phyloP scores from a whole-genome alignment of 2,888 invertebrate genomes.

The Epinotia nisella region DNA sequence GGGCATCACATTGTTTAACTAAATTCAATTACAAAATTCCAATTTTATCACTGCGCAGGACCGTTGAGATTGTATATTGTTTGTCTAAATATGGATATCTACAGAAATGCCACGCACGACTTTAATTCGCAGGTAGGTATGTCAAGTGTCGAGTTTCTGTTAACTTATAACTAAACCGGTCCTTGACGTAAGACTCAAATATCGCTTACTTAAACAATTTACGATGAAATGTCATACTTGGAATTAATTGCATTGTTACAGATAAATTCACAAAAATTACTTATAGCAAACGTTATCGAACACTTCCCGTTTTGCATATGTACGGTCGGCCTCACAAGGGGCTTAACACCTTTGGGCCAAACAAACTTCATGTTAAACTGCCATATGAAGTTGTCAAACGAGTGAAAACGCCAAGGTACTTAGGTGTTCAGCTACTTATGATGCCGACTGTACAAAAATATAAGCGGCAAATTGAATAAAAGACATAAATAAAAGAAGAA shows the following conservation, averaged over 20 bases:
- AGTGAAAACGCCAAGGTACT: too few species aligned
- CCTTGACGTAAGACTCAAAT: slow-evolving; percentile 36
- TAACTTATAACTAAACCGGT: slow-evolving; percentile 28
- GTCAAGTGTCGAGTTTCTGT: slow-evolving; percentile 36
- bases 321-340: too few species aligned
- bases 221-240: slow-evolving; percentile 12
- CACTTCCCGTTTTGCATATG: neutral
- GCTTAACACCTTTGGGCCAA: too few species aligned
- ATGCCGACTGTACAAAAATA: too few species aligned
- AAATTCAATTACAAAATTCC: slow-evolving; percentile 25
- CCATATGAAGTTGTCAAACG: too few species aligned
- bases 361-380: too few species aligned
- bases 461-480: neutral
- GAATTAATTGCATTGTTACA: slow-evolving; percentile 6
- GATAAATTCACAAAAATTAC: neutral
- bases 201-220: slow-evolving; percentile 29
- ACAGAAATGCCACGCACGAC: neutral
- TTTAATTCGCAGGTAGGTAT: slow-evolving; percentile 11
- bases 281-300: neutral
- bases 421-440: too few species aligned
- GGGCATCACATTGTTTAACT: slow-evolving; percentile 6
- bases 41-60: neutral
- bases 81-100: slow-evolving; percentile 7
- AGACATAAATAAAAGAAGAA: slow-evolving; percentile 9
- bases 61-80: slow-evolving; percentile 19